Percentiles rank a stretch among this genome's conserved stretches.
Conservation (phyloP, 2,888 invertebrate species). For the Uropetala carovei region DNA sequence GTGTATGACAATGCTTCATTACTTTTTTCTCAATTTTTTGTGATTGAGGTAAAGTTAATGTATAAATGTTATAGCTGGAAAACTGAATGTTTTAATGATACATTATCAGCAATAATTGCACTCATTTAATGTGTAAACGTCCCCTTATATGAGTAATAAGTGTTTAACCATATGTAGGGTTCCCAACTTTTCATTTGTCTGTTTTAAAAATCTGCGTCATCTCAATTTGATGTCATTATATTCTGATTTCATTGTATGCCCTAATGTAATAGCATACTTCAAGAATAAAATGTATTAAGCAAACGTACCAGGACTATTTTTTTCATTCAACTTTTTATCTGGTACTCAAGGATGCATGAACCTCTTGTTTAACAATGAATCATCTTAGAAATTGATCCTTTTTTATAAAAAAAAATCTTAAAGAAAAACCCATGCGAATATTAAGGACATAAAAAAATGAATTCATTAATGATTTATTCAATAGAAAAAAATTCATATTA, state of each 20-base stretch:
- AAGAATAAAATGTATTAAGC: constrained; percentile 55
- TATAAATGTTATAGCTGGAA: constrained; percentile 43
- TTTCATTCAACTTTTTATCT: constrained; percentile 57
- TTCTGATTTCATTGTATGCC: constrained; percentile 62
- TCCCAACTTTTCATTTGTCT: constrained; percentile 58
- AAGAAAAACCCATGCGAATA: not conserved
- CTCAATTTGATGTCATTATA: constrained; percentile 59
- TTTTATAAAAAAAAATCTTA: not conserved
- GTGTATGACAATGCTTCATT: constrained; percentile 38
- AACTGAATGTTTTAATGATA: constrained; percentile 51
- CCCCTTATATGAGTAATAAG: constrained; percentile 36
- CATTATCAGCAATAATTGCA: constrained; percentile 45
- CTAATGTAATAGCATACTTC: constrained; percentile 60
- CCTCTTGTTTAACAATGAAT: constrained; percentile 8
- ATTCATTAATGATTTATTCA: not conserved
- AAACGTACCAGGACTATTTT: constrained; percentile 59
- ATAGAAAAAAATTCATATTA: not conserved
- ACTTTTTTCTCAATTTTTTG: constrained; percentile 8
- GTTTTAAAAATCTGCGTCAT: constrained; percentile 47
- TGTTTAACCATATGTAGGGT: constrained; percentile 63
- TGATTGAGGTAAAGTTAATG: constrained; percentile 21
- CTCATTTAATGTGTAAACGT: constrained; percentile 29
- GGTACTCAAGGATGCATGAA: constrained; percentile 54
- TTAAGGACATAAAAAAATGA: not conserved
- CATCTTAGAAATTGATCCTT: constrained; percentile 27